phyloP scores from a whole-genome alignment of 2,113 vertebrate genomes.

The human region DNA sequence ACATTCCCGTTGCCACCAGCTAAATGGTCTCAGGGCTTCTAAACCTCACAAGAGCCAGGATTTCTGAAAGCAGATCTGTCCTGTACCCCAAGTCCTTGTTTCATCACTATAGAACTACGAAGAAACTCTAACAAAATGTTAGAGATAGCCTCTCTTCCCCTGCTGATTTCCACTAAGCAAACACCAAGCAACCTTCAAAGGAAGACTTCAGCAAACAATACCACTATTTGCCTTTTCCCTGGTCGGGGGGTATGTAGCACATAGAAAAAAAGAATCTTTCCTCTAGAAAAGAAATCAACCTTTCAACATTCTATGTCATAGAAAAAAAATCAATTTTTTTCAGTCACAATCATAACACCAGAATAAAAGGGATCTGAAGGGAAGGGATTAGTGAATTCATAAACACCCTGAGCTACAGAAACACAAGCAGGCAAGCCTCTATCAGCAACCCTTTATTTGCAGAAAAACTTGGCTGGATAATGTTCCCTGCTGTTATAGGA shows the following conservation, averaged over 20 bases:
- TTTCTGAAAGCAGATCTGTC: not conserved
- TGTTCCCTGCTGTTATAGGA: not conserved
- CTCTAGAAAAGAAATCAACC: conserved; percentile 71
- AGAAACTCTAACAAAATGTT: conserved; percentile 56
- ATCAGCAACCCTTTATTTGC: not conserved
- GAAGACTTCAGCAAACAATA: conserved; percentile 80
- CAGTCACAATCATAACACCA: conserved; percentile 34
- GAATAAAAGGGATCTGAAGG: not conserved
- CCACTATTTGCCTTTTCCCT: conserved; percentile 78
- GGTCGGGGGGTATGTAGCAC: not conserved
- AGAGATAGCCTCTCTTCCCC: conserved; percentile 14
- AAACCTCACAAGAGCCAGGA: not conserved
- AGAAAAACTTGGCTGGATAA: not conserved
- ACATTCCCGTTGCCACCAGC: not conserved
- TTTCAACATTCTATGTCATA: conserved; percentile 35
- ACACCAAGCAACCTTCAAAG: conserved; percentile 79
- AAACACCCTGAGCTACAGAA: not conserved
- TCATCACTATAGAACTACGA: conserved; percentile 47
- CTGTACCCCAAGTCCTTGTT: conserved; percentile 61
- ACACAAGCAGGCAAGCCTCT: not conserved
- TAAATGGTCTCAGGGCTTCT: not conserved
- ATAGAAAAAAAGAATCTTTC: conserved; percentile 63
- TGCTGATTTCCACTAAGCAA: conserved; percentile 71
- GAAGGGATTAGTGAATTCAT: not conserved
- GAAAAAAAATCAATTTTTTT: not conserved